phyloP scores from a whole-genome alignment of 2,888 invertebrate genomes.

The Habroteleia sp. region DNA sequence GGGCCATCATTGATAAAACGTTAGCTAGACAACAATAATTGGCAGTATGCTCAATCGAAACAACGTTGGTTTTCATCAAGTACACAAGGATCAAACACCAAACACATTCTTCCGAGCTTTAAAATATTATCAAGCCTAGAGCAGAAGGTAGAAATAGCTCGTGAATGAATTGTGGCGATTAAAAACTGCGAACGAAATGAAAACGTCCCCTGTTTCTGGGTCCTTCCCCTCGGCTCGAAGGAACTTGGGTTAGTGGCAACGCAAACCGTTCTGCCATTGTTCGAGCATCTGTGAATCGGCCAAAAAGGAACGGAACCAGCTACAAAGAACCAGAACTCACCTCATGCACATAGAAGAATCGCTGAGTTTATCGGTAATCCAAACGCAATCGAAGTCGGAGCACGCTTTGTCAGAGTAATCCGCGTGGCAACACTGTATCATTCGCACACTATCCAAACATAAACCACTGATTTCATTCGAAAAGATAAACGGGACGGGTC shows the following conservation, averaged over 20 bases:
- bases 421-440: slow-evolving; percentile 62
- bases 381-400: slow-evolving; percentile 34
- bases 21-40: too few relatives aligned
- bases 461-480: slow-evolving; percentile 33
- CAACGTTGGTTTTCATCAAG: too few relatives aligned
- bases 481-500: not conserved
- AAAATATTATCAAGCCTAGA: too few relatives aligned
- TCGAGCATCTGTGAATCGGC: slow-evolving; percentile 45
- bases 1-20: too few relatives aligned
- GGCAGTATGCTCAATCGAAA: too few relatives aligned
- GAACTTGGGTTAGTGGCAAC: slow-evolving; percentile 2
- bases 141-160: too few relatives aligned
- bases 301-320: not conserved
- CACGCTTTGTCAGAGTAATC: slow-evolving; percentile 55
- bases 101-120: too few relatives aligned
- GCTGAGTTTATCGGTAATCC: slow-evolving; percentile 45
- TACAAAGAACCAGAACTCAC: slow-evolving; percentile 19
- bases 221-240: slow-evolving; percentile 8
- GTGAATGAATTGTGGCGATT: not conserved
- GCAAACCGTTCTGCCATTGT: slow-evolving; percentile 43
- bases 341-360: slow-evolving; percentile 35
- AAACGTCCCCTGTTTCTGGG: slow-evolving; percentile 14
- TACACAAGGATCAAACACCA: too few relatives aligned
- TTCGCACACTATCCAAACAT: slow-evolving; percentile 54
- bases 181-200: not conserved